Conservation (phyloP, 2,888 invertebrate genomes). For the Scaptomyza parva region DNA sequence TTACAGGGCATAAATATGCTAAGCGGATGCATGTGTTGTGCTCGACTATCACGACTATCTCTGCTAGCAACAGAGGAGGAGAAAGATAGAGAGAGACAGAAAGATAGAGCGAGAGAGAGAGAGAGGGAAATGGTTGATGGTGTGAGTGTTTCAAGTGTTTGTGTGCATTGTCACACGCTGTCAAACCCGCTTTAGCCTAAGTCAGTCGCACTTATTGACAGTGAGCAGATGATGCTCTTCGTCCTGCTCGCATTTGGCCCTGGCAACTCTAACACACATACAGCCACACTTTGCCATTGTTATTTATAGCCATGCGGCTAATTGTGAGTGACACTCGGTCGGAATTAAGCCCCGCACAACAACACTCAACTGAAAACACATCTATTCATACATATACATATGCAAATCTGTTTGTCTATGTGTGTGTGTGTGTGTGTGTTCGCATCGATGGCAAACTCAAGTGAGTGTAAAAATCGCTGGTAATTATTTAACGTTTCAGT, state of each 20-base stretch:
- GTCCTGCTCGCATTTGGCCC: slow-evolving; percentile 5
- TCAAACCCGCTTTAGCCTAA: slow-evolving; percentile 67
- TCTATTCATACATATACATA: slow-evolving; percentile 8
- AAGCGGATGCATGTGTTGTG: slow-evolving; percentile 44
- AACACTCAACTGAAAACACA: slow-evolving; percentile 26
- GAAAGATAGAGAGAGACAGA: background rate
- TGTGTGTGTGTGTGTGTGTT: slow-evolving; percentile 19
- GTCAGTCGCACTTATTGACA: slow-evolving; percentile 64
- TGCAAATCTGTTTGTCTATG: slow-evolving; percentile 21
- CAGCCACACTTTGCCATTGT: slow-evolving; percentile 49
- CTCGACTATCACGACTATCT: slow-evolving; percentile 1
- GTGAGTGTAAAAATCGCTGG: slow-evolving; percentile 68
- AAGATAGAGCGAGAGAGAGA: background rate
- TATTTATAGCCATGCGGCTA: slow-evolving; percentile 75
- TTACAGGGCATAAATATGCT: slow-evolving; percentile 51
- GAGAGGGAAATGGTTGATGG: background rate
- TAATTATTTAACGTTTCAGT: slow-evolving; percentile 41
- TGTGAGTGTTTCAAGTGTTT: slow-evolving; percentile 37
- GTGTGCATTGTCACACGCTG: slow-evolving; percentile 70
- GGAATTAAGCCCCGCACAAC: slow-evolving; percentile 37
- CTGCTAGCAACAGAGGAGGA: background rate
- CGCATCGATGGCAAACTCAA: slow-evolving; percentile 62
- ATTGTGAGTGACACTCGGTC: slow-evolving; percentile 70
- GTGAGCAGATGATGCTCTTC: slow-evolving; percentile 28
- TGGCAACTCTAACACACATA: too few relatives aligned